Percentiles rank a stretch among this genome's conserved stretches.
Conservation (phyloP, 2,888 invertebrate genomes). For the Eupithecia vulgata region DNA sequence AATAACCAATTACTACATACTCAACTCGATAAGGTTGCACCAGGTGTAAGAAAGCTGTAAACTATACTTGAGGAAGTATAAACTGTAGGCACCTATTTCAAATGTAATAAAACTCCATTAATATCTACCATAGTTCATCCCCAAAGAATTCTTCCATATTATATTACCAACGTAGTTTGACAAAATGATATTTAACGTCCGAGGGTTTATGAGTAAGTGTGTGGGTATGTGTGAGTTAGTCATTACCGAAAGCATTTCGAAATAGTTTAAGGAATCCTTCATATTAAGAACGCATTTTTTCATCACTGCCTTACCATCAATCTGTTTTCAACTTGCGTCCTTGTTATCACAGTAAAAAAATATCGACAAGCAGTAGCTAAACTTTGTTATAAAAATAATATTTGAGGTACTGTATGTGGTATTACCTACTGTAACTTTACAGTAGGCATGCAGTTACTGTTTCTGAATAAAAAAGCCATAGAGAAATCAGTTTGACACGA, state of each 20-base stretch:
- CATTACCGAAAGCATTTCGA: conserved; percentile 74
- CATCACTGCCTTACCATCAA: conserved; percentile 73
- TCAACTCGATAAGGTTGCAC: conserved; percentile 15
- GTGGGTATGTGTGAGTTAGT: conserved; percentile 64
- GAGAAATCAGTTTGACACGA: not conserved
- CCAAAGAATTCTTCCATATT: conserved; percentile 67
- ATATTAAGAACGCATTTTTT: conserved; percentile 78
- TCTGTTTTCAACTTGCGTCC: conserved; percentile 75
- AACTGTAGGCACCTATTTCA: conserved; percentile 61
- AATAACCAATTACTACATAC: too few relatives aligned
- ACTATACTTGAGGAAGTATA: conserved; percentile 61
- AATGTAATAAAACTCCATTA: conserved; percentile 68
- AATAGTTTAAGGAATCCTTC: conserved; percentile 70
- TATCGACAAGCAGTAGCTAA: conserved; percentile 24
- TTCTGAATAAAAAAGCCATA: not conserved
- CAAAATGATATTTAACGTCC: conserved; percentile 80
- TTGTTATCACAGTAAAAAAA: conserved; percentile 58
- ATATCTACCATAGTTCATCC: conserved; percentile 67
- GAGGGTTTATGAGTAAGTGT: conserved; percentile 36
- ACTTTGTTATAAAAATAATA: not conserved
- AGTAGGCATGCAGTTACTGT: not conserved
- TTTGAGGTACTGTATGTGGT: too few relatives aligned
- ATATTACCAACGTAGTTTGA: conserved; percentile 73
- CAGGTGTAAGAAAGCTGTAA: conserved; percentile 22
- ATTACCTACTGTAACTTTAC: too few relatives aligned